Conservation (phyloP, 1,140 invertebrate species). For the Sarcophaga bullata region DNA sequence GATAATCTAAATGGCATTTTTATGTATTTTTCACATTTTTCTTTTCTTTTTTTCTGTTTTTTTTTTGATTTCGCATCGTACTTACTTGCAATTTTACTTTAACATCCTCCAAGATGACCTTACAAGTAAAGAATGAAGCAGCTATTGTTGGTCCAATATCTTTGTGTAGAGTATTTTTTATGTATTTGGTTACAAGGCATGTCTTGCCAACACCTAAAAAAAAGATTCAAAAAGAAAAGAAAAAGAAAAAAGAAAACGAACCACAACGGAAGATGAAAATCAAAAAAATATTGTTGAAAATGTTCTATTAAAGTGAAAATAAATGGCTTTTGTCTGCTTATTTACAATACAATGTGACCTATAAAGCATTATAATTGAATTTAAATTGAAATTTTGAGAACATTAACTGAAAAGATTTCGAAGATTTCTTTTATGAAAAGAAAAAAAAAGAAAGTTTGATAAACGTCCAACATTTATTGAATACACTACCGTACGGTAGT, state of each 20-base stretch:
- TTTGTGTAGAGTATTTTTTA: slow-evolving; percentile 79
- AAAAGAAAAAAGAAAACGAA: not conserved
- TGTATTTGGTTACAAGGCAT: slow-evolving; percentile 81
- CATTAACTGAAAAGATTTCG: too few species aligned
- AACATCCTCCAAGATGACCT: slow-evolving; percentile 75
- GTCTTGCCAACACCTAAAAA: slow-evolving; percentile 88
- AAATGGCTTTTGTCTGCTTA: not conserved
- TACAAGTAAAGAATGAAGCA: slow-evolving; percentile 88
- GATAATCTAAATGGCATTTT: slow-evolving; percentile 1
- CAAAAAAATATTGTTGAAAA: not conserved
- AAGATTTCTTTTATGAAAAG: too few species aligned
- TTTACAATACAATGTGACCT: too few species aligned
- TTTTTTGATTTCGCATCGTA: slow-evolving; percentile 18
- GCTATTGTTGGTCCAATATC: slow-evolving; percentile 85
- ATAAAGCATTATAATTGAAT: too few species aligned
- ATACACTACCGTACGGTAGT: too few species aligned
- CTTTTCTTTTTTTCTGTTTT: not conserved
- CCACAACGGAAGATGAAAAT: too few species aligned
- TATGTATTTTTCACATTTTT: not conserved
- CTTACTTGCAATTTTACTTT: slow-evolving; percentile 79
- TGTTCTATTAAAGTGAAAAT: not conserved
- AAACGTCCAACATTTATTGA: too few species aligned
- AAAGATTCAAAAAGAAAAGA: slow-evolving; percentile 44
- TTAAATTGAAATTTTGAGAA: too few species aligned
- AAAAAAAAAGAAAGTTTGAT: too few species aligned